phyloP scores from a whole-genome alignment of 2,113 vertebrate genomes.

The Phylloscopus trochiloides region DNA sequence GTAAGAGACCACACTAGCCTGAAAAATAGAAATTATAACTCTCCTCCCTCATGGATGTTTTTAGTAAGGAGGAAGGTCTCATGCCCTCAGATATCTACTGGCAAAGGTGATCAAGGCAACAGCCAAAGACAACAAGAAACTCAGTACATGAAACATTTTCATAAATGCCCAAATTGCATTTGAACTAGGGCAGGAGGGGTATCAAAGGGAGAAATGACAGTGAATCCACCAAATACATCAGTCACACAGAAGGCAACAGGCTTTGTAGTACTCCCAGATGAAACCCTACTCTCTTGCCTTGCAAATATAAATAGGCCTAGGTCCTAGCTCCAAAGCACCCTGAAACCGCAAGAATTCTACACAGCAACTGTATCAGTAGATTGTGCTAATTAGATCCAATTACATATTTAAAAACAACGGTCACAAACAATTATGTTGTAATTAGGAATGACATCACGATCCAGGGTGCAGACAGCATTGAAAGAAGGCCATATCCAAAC shows the following conservation, averaged over 20 bases:
- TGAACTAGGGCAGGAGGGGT: not conserved
- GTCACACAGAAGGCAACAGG: not conserved
- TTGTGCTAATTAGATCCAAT: not conserved
- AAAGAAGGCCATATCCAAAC: not conserved
- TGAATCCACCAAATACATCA: not conserved
- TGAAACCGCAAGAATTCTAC: not conserved
- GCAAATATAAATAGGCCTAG: rapidly evolving
- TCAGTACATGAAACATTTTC: not conserved
- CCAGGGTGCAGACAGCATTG: not conserved
- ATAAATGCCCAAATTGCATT: not conserved
- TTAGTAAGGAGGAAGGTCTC: not conserved
- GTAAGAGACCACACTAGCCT: not conserved
- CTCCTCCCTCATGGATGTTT: not conserved
- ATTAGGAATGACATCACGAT: not conserved
- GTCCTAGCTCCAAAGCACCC: not conserved
- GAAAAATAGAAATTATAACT: not conserved
- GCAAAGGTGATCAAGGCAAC: not conserved
- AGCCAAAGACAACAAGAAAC: not conserved
- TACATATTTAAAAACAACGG: not conserved
- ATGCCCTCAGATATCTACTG: not conserved
- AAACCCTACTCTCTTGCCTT: not conserved
- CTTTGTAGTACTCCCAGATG: not conserved
- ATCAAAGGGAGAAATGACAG: not conserved
- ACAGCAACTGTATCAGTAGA: not conserved
- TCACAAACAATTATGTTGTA: not conserved